Evolutionary conservation across 2,113 vertebrate genomes (phyloP).

Genomic region (Otocyon megalotis): DNA sequence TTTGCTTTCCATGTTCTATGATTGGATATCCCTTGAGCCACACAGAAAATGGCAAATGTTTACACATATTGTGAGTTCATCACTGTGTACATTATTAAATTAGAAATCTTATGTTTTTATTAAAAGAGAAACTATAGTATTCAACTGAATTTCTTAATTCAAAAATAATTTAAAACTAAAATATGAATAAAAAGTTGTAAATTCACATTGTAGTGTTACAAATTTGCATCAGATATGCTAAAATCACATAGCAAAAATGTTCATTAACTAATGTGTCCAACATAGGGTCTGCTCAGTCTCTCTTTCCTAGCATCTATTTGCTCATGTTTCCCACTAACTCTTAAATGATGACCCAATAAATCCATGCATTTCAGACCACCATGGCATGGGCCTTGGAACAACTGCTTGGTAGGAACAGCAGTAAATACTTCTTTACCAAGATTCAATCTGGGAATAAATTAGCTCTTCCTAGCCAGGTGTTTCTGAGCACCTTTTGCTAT

Average conservation of each 20-base stretch:
- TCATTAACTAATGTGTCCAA: not conserved
- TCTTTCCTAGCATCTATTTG: not conserved
- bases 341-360: not conserved
- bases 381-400: not conserved
- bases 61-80: not conserved
- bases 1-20: not conserved
- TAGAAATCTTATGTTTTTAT: not conserved
- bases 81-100: not conserved
- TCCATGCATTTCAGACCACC: not conserved
- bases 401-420: not conserved
- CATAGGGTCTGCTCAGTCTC: not conserved
- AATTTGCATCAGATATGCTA: not conserved
- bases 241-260: not conserved
- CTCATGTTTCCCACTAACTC: not conserved
- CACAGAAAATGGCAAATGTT: not conserved
- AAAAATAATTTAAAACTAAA: not conserved
- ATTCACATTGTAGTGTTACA: not conserved
- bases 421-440: not conserved
- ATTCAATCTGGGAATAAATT: rapidly evolving
- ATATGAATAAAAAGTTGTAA: not conserved
- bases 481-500: not conserved
- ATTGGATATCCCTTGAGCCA: not conserved
- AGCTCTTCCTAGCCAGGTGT: not conserved
- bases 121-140: not conserved
- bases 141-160: not conserved